Conservation (phyloP, 2,888 invertebrate species). For the Melipona bicolor region DNA sequence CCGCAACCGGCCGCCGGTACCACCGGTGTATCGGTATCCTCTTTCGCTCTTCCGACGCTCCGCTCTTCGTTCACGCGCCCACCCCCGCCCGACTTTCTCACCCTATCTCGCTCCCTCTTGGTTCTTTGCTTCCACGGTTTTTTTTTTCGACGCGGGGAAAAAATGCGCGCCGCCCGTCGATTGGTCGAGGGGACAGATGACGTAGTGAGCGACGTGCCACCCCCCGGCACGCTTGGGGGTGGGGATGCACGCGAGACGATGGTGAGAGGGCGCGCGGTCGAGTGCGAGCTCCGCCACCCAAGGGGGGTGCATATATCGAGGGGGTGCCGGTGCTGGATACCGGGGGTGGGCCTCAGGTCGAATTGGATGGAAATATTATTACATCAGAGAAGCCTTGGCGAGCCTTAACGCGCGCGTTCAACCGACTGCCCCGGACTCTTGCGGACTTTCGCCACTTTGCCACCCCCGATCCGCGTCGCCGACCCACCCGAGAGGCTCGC, state of each 20-base stretch:
- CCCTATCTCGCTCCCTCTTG: conserved; percentile 48
- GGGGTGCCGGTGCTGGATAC: conserved; percentile 60
- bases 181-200: conserved; percentile 84
- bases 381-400: conserved; percentile 78
- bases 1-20: conserved; percentile 25
- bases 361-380: conserved; percentile 83
- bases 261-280: conserved; percentile 70
- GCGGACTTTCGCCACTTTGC: conserved; percentile 3
- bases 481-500: not conserved
- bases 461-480: not conserved
- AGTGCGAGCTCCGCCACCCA: conserved; percentile 67
- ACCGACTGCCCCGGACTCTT: conserved; percentile 35
- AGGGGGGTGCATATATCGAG: conserved; percentile 69
- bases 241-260: conserved; percentile 75
- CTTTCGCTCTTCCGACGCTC: conserved; percentile 55
- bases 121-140: conserved; percentile 58
- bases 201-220: conserved; percentile 84
- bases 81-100: conserved; percentile 29
- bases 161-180: conserved; percentile 84
- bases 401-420: conserved; percentile 60
- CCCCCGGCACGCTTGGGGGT: conserved; percentile 74
- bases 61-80: conserved; percentile 44
- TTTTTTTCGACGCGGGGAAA: conserved; percentile 82
- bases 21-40: conserved; percentile 54
- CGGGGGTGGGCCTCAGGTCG: conserved; percentile 70